Evolutionary conservation across 2,888 invertebrate species (phyloP).

Genomic region (Danaus chrysippus): DNA sequence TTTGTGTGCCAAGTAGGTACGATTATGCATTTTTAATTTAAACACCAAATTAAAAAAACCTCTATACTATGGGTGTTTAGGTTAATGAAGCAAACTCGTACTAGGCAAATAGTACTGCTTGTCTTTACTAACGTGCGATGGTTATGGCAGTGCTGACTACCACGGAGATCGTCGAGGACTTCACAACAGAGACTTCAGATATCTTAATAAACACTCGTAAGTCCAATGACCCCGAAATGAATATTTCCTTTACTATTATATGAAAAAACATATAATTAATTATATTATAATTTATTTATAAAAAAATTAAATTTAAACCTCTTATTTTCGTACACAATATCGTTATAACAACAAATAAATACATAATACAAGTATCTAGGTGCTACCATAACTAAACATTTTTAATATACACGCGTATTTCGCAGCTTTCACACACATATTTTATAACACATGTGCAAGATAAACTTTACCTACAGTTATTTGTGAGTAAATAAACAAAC

Average conservation of each 20-base stretch:
- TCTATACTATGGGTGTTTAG: too few species aligned
- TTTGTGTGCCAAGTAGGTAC: too few species aligned
- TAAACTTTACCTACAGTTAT: too few species aligned
- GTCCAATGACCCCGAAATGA: conserved; percentile 18
- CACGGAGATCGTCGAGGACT: conserved; percentile 43
- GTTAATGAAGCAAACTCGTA: conserved; percentile 4
- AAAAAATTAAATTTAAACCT: neutral
- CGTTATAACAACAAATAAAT: neutral
- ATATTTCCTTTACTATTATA: neutral
- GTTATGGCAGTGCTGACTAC: conserved; percentile 51
- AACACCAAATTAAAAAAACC: too few species aligned
- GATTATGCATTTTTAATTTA: too few species aligned
- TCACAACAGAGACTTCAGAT: conserved; percentile 44
- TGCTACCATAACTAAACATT: neutral
- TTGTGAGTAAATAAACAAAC: too few species aligned
- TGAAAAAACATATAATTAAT: neutral
- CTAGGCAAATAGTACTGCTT: conserved; percentile 35
- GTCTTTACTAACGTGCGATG: conserved; percentile 56
- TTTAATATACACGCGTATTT: neutral
- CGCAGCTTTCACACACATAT: neutral
- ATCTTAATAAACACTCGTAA: conserved; percentile 29
- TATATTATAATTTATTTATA: neutral
- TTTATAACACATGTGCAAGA: too few species aligned
- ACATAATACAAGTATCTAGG: neutral
- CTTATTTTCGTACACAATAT: neutral